These are phyloP conservation scores for Ceratina japonica DNA, from an alignment of 1,140 invertebrate species.

Conservation along the genomic window DNA sequence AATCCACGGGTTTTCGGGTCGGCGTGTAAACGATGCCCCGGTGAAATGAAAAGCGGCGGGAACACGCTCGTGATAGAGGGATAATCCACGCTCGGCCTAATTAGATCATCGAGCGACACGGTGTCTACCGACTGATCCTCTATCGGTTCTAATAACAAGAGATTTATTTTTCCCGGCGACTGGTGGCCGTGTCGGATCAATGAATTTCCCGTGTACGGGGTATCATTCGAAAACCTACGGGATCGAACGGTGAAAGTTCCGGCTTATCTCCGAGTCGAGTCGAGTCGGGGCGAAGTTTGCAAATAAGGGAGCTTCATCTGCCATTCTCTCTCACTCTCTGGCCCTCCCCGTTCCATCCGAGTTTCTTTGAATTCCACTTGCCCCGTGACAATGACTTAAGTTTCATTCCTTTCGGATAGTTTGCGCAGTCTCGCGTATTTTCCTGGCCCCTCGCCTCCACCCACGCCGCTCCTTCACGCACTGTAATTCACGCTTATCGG, in stretches of 20 bases:
- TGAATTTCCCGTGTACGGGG: neutral
- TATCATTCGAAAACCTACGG: neutral
- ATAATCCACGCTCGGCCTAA: constrained; percentile 17
- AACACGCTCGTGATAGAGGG: neutral
- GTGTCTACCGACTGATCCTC: neutral
- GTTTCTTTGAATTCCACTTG: constrained; percentile 47
- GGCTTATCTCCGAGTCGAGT: constrained; percentile 17
- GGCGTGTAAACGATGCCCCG: constrained; percentile 1
- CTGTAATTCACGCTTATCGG: too few species aligned
- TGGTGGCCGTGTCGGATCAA: too few species aligned
- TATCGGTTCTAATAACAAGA: too few species aligned
- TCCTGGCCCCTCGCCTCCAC: too few species aligned
- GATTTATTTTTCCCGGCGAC: too few species aligned
- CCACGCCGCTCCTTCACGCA: too few species aligned
- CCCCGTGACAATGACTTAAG: constrained; percentile 41
- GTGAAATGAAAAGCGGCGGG: constrained; percentile 21
- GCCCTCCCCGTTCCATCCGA: constrained; percentile 14
- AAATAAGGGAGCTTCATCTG: constrained; percentile 41
- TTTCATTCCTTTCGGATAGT: constrained; percentile 46
- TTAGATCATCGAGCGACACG: constrained; percentile 10
- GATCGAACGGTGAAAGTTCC: constrained; percentile 5
- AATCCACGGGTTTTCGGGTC: constrained; percentile 6
- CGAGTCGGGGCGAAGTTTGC: constrained; percentile 17
- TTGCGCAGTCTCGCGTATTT: too few species aligned
- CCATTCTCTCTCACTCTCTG: neutral